phyloP scores from a whole-genome alignment of 2,888 invertebrate species.

The Eilema depressum region DNA sequence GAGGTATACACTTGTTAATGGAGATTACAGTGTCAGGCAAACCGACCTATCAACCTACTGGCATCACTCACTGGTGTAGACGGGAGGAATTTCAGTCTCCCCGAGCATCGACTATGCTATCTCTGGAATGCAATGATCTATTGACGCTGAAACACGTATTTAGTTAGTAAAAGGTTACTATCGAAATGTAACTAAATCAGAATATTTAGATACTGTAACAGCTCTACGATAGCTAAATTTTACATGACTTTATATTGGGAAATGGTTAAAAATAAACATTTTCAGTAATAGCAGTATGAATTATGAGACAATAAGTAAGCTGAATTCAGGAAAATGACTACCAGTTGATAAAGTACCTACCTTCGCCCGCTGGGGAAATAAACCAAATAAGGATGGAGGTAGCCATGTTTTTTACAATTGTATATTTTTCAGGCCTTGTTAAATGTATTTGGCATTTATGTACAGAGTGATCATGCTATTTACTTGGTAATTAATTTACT shows the following conservation, averaged over 20 bases:
- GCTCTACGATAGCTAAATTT: no score
- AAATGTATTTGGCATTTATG: neutral
- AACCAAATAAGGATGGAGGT: conserved; percentile 7
- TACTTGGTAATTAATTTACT: neutral
- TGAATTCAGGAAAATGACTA: conserved; percentile 14
- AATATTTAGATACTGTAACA: no score
- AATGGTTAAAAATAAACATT: conserved; percentile 2
- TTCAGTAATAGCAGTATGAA: conserved; percentile 3
- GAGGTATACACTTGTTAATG: no score
- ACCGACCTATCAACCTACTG: neutral
- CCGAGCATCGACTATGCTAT: neutral
- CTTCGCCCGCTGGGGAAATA: conserved; percentile 19
- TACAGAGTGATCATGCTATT: neutral
- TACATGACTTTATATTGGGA: neutral
- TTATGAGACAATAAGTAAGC: conserved; percentile 5
- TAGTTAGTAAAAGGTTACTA: no score
- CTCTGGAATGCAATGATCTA: neutral
- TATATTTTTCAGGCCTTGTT: conserved; percentile 3
- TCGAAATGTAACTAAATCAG: no score
- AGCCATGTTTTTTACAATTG: conserved; percentile 3
- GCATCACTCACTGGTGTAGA: no score
- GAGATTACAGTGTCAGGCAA: no score
- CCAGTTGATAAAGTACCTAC: conserved; percentile 16
- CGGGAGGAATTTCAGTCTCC: neutral
- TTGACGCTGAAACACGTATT: no score